Conservation (phyloP, 2,888 invertebrate species). For the Acrocyrtus sp. region DNA sequence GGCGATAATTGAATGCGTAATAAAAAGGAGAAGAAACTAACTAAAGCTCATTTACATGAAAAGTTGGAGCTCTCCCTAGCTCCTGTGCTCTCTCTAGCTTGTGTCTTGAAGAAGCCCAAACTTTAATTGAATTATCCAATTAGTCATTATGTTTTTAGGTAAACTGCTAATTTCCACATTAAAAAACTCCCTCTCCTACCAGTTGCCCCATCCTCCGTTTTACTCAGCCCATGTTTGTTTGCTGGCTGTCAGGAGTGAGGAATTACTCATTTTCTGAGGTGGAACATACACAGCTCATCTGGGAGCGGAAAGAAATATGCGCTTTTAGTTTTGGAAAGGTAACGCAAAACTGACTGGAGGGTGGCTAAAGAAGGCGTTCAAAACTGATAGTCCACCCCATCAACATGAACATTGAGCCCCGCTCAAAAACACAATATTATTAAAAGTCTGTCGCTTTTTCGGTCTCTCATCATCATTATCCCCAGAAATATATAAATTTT, state of each 20-base stretch:
- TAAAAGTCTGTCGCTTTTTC: constrained; percentile 23
- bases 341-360: constrained; percentile 48
- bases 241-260: background rate
- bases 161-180: constrained; percentile 34
- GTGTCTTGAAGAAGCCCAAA: background rate
- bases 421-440: background rate
- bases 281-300: too few relatives aligned
- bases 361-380: constrained; percentile 40
- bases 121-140: constrained; percentile 50
- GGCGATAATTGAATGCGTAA: background rate
- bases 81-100: constrained; percentile 9
- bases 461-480: constrained; percentile 34
- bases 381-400: background rate
- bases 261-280: background rate
- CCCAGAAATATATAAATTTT: too few relatives aligned
- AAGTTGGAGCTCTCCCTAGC: constrained; percentile 33
- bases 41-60: constrained; percentile 31
- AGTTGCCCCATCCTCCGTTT: constrained; percentile 10
- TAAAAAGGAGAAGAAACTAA: background rate
- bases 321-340: too few relatives aligned
- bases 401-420: background rate
- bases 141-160: constrained; percentile 39
- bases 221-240: constrained; percentile 11
- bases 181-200: constrained; percentile 1
- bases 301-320: too few relatives aligned